These are phyloP conservation scores for Eupeodes luniger DNA, from an alignment of 2,888 invertebrate genomes.

Conservation along the genomic window DNA sequence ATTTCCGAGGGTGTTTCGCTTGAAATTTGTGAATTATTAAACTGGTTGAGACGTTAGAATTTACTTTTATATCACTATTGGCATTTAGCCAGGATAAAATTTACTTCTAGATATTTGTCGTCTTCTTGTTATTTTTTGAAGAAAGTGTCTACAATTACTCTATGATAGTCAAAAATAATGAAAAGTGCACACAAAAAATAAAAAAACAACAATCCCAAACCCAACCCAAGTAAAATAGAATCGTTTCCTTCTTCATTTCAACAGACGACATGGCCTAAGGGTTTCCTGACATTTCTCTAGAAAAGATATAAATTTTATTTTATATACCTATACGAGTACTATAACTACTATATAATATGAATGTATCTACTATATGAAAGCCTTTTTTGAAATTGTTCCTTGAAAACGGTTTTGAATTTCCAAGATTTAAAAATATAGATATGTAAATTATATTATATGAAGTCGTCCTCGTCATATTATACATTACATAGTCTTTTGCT, in stretches of 20 bases:
- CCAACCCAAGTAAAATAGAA: not conserved
- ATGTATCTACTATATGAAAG: slow-evolving; percentile 26
- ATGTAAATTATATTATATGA: slow-evolving; percentile 77
- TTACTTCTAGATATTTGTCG: not conserved
- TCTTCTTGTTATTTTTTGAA: not conserved
- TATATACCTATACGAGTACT: not conserved
- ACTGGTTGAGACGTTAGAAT: slow-evolving; percentile 26
- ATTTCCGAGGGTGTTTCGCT: slow-evolving; percentile 54
- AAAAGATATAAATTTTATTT: slow-evolving; percentile 10
- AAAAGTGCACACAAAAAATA: slow-evolving; percentile 15
- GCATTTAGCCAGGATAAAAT: slow-evolving; percentile 52
- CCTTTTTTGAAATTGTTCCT: slow-evolving; percentile 54
- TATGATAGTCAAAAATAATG: slow-evolving; percentile 51
- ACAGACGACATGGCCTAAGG: not conserved
- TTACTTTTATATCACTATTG: slow-evolving; percentile 42
- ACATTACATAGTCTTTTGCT: not conserved
- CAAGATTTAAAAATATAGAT: slow-evolving; percentile 38
- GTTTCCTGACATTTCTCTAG: slow-evolving; percentile 38
- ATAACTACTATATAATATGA: not conserved
- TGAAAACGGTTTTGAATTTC: slow-evolving; percentile 42
- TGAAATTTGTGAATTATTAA: slow-evolving; percentile 47
- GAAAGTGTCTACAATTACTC: slow-evolving; percentile 59
- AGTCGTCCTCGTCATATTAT: slow-evolving; percentile 47
- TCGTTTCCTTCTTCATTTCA: slow-evolving; percentile 20
- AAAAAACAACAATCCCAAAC: not conserved